phyloP scores from a whole-genome alignment of 2,797 vertebrate species.

The Bucorvus abyssinicus region DNA sequence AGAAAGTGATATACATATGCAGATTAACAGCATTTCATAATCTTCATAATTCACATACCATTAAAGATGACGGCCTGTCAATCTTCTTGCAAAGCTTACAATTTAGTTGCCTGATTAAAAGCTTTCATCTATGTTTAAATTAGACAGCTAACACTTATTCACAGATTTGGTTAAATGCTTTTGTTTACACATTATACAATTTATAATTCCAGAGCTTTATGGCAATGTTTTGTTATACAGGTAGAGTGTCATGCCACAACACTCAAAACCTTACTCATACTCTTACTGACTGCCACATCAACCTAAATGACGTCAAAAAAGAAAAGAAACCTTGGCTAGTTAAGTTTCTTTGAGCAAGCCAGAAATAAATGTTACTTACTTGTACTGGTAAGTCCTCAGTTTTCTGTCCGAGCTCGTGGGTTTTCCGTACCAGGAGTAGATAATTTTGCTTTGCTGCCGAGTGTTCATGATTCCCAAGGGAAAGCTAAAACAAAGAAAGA shows the following conservation, averaged over 20 bases:
- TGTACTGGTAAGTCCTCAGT: slow-evolving; percentile 75
- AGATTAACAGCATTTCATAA: not conserved
- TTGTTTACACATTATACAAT: not conserved
- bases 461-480: slow-evolving; percentile 75
- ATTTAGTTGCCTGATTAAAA: not conserved
- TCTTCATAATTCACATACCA: not conserved
- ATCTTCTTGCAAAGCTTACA: not conserved
- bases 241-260: fast-evolving
- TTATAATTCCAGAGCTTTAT: not conserved
- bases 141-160: not conserved
- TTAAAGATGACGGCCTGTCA: not conserved
- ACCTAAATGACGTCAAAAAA: fast-evolving
- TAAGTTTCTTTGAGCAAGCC: not conserved
- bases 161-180: not conserved
- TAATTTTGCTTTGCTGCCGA: slow-evolving; percentile 69
- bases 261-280: not conserved
- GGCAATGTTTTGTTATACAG: not conserved
- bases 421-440: slow-evolving; percentile 80
- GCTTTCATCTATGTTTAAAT: not conserved
- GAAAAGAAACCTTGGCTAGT: not conserved
- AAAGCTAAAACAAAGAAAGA: not conserved
- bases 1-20: not conserved
- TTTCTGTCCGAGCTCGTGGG: slow-evolving; percentile 75
- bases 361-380: slow-evolving; percentile 72
- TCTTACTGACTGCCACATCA: not conserved